Evolutionary conservation across 2,113 vertebrate genomes (phyloP).

Genomic region (Sebastes schlegelii): DNA sequence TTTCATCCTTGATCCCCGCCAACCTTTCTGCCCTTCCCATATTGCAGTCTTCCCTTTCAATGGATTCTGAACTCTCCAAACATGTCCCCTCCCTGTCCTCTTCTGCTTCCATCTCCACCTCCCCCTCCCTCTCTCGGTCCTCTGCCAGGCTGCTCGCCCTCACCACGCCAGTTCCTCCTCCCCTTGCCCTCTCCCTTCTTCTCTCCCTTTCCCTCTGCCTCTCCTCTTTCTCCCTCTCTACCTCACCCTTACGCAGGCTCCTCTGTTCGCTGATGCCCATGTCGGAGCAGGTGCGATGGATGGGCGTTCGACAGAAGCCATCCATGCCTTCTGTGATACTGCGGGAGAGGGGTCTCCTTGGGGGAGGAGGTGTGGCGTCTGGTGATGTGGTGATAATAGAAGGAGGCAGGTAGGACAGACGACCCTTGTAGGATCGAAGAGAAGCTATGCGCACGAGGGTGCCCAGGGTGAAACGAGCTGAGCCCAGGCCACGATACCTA

Average conservation of each 20-base stretch:
- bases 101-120: conserved; percentile 74
- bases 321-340: conserved; percentile 86
- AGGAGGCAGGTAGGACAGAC: conserved; percentile 91
- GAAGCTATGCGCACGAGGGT: conserved; percentile 88
- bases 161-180: conserved; percentile 80
- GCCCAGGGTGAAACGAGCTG: conserved; percentile 91
- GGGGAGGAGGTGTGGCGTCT: conserved; percentile 73
- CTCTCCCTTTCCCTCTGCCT: conserved; percentile 76
- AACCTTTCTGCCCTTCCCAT: conserved; percentile 54
- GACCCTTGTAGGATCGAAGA: conserved; percentile 91
- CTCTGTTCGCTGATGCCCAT: conserved; percentile 88
- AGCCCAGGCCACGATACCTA: conserved; percentile 89
- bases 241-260: conserved; percentile 81
- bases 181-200: conserved; percentile 77
- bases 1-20: conserved; percentile 66
- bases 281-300: conserved; percentile 92
- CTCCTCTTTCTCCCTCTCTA: conserved; percentile 81
- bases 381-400: conserved; percentile 70
- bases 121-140: conserved; percentile 81
- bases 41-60: conserved; percentile 67
- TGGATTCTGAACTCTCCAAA: conserved; percentile 74
- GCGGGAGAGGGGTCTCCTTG: conserved; percentile 83
- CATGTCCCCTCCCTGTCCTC: conserved; percentile 58
- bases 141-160: conserved; percentile 86
- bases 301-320: conserved; percentile 82